Base-by-base conservation (phyloP, 2,888 invertebrate genomes). In the Caenorhabditis panamensis region DNA sequence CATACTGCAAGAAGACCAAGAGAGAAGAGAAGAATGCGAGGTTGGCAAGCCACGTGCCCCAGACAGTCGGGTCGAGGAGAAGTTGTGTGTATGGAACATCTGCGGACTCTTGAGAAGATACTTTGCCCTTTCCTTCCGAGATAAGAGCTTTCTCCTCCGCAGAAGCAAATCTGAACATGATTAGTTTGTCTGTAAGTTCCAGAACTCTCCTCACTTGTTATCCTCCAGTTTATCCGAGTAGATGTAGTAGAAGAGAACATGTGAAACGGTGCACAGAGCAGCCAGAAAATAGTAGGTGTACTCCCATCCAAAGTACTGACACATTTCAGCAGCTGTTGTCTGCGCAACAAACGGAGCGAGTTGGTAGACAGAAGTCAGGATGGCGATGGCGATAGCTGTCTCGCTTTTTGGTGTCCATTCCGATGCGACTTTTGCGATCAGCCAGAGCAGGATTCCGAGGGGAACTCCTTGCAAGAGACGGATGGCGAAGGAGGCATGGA, bases 361-460 rank as follows among this genome's bases (percentile, higher is more conserved):
- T 37, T 83, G 83, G 53, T 83, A 83, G 24, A 81, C 63, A 37
- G 79, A 84, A 4, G 82, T 72, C 1, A 84, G 41, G 26, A 82
- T 66, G n/a, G 84, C 84, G 31, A 84, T 78, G 11, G 80, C 73
- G n/a, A 75, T 56, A 1, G 80, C 82, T 1, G 67, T 75, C 56
- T 84, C 84, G 0, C 28, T 18, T 44, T 67, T 69, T 5, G 84
- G 82, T n/a, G 82, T 77, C 84, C 84, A 84, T 79, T 84, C 84
- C 13, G 68, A 49, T 8, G 82, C 69, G 26, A 84, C 73, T 53
- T 72, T 75, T 8, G 82, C 82, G 20, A 84, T 64, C 2, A 78
- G 68, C 82, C 82, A 84, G 5, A 82, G 64, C 18, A 82, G 69
- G 20, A 82, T 71, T 4, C 73, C 84, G 11, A 80, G 78, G 6